Conservation (phyloP, 2,113 vertebrate species). For the Australoheros scitulus region DNA sequence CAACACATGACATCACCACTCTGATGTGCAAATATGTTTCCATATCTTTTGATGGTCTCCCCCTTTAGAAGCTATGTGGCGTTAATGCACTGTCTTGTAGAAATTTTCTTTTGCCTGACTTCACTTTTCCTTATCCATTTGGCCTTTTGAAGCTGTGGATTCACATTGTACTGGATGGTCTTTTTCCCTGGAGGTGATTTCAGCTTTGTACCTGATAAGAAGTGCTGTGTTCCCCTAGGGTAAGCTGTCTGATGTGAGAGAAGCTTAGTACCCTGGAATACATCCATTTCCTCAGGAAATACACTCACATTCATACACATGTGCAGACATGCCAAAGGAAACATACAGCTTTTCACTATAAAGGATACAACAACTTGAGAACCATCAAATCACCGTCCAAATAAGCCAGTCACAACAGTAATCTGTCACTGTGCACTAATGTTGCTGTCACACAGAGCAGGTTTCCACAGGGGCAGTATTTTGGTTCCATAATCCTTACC, state of each 20-base stretch:
- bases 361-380: conserved; percentile 5
- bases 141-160: conserved; percentile 58
- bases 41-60: conserved; percentile 4
- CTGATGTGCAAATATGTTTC: conserved; percentile 29
- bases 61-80: conserved; percentile 7
- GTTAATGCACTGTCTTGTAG: conserved; percentile 1
- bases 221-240: conserved; percentile 55
- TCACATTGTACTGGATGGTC: conserved; percentile 41
- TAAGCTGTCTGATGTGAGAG: conserved; percentile 62
- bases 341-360: not conserved
- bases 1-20: not conserved
- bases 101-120: conserved; percentile 24
- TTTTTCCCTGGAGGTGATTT: conserved; percentile 63
- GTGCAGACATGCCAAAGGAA: conserved; percentile 14
- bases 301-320: conserved; percentile 17
- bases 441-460: conserved; percentile 14
- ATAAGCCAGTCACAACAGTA: conserved; percentile 25
- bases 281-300: conserved; percentile 50
- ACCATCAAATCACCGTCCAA: conserved; percentile 7
- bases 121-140: conserved; percentile 54
- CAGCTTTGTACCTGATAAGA: conserved; percentile 65
- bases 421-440: conserved; percentile 16
- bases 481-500: not conserved
- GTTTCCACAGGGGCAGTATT: not conserved
- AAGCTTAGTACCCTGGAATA: conserved; percentile 49